Base-by-base conservation (phyloP, 2,888 invertebrate genomes). In the Gastrophysa polygoni region DNA sequence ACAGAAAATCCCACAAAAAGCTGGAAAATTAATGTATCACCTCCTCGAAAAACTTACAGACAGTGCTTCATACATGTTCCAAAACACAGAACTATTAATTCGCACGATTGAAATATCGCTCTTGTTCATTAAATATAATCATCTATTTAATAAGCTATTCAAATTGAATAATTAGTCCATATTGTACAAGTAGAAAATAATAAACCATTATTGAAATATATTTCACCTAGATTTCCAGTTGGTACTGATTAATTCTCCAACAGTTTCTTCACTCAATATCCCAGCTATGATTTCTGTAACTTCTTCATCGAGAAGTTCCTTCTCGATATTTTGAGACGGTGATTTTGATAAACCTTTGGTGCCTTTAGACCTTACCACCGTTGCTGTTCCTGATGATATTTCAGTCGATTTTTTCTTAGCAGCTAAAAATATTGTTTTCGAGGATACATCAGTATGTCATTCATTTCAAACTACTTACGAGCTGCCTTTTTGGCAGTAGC, bases 221-320 rank as follows among this genome's bases (percentile, higher is more conserved):
- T 21, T 56, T 63, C 68, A 80, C 80, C 80, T 77, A 59, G 83
- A 89, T 83, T 96, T 96, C 95, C 95, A 96, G 81, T 94, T 93
- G 50, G 87, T 79, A 77, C 92, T 94, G 0, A 85, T 84, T 3
- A 96, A 83, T 51, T 91, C 92, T 74, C 71, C 73, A 1, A 85
- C 67, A 18, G 90, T 83, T 46, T 91, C 91, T 0, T 85, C 80
- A 0, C 90, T 79, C 10, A 94, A 80, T 16, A 91, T 73, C 64
- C 87, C 87, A 34, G 87, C 85, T 0, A 92, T 91, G 70, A 88
- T 88, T 56, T 89, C 89, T 58, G 91, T 90, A 0, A 93, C 89
- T 69, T 93, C 93, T 63, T 95, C 95, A 20, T 87, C 86, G 11
- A 88, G 85, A 57, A 93, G 80, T 77, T 92, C 91, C 49, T 83